Evolutionary conservation across 2,888 invertebrate genomes (phyloP).

Genomic region (Alviniconcha strummeri): DNA sequence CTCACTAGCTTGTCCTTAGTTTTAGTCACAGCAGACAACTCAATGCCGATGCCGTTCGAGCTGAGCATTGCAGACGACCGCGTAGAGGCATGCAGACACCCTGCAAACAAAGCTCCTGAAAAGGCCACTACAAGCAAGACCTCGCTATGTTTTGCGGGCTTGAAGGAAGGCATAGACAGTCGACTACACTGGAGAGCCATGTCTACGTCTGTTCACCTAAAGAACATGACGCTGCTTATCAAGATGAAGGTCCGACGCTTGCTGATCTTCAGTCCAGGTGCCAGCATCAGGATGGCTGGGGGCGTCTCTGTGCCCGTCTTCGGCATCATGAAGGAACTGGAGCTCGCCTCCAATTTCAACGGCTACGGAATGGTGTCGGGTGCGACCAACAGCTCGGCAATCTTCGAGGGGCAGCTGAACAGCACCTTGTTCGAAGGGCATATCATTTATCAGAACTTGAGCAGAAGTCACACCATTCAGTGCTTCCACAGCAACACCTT

Average conservation of each 20-base stretch:
- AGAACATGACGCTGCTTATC: not conserved
- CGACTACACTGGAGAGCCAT: conserved; percentile 16
- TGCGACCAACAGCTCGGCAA: not conserved
- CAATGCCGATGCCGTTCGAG: conserved; percentile 13
- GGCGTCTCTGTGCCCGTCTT: not conserved
- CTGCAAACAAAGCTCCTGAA: not conserved
- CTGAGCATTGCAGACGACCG: conserved; percentile 20
- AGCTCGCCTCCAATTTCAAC: conserved; percentile 22
- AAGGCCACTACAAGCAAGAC: not conserved
- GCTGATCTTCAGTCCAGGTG: conserved; percentile 13
- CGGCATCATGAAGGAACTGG: conserved; percentile 13
- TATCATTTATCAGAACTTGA: conserved; percentile 12
- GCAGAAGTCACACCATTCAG: conserved; percentile 14
- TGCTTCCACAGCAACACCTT: conserved; percentile 27
- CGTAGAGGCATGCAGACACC: not conserved
- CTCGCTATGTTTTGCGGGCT: conserved; percentile 19
- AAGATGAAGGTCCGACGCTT: conserved; percentile 10
- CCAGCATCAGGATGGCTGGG: conserved; percentile 24
- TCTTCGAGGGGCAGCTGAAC: conserved; percentile 26
- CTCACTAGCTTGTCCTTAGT: no score
- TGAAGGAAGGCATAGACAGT: not conserved
- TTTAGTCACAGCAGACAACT: not conserved
- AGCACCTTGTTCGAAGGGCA: conserved; percentile 25
- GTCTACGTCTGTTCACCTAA: not conserved
- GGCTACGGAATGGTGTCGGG: conserved; percentile 21